A percentile compares a stretch with the other conserved stretches of the same genome.
Evolutionary conservation across 2,113 vertebrate species (phyloP).

Genomic region (Bostrychus sinensis): DNA sequence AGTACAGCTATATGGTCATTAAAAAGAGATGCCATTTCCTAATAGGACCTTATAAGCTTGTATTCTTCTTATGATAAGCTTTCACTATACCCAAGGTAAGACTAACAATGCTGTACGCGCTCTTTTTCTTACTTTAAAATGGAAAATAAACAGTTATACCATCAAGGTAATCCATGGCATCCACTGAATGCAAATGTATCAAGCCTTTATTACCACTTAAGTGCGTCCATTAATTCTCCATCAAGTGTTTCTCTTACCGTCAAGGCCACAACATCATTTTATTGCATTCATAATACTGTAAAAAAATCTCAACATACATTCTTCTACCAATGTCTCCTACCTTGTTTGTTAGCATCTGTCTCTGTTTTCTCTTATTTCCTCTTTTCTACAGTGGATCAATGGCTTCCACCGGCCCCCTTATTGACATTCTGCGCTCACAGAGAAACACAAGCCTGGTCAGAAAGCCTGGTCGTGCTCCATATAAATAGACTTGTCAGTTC

Average conservation of each 20-base stretch:
- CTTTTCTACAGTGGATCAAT: conserved; percentile 49
- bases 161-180: too few relatives aligned
- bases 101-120: too few relatives aligned
- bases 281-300: background rate
- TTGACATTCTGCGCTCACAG: conserved; percentile 54
- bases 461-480: conserved; percentile 27
- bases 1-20: too few relatives aligned
- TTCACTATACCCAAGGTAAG: too few relatives aligned
- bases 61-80: too few relatives aligned
- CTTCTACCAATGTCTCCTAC: background rate
- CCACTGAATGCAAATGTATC: too few relatives aligned
- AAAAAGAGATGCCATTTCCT: too few relatives aligned
- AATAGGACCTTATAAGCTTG: too few relatives aligned
- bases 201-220: background rate
- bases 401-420: conserved; percentile 40
- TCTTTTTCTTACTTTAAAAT: too few relatives aligned
- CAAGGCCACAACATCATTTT: background rate
- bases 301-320: background rate
- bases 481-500: conserved; percentile 67
- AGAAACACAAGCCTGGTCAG: conserved; percentile 63
- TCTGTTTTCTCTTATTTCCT: conserved; percentile 44
- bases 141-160: too few relatives aligned
- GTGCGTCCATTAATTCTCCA: background rate
- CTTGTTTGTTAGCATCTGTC: background rate
- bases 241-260: background rate